phyloP scores from a whole-genome alignment of 2,888 invertebrate species.

The Athetis lepigone region DNA sequence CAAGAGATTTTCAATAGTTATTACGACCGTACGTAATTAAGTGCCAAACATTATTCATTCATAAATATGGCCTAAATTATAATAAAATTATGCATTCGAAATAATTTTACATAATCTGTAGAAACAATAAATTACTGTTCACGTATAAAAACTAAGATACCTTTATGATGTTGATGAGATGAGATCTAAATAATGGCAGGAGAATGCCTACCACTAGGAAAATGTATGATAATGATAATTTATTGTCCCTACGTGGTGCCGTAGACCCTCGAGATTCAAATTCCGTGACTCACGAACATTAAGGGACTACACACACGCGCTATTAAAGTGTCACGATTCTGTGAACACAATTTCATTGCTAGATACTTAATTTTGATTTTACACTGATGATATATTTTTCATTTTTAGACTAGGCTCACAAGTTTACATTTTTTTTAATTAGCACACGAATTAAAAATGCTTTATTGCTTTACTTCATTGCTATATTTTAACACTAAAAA shows the following conservation, averaged over 20 bases:
- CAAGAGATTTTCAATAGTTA: constrained; percentile 39
- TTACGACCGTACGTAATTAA: constrained; percentile 23
- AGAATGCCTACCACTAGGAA: constrained; percentile 33
- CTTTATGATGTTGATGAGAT: constrained; percentile 44
- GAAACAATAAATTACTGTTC: constrained; percentile 58
- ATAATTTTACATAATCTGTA: constrained; percentile 24
- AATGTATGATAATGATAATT: constrained; percentile 50
- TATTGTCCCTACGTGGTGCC: constrained; percentile 50
- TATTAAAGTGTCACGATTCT: constrained; percentile 33
- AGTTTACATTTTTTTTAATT: neutral
- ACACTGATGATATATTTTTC: neutral
- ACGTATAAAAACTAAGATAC: constrained; percentile 43
- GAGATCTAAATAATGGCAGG: constrained; percentile 57
- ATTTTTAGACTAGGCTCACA: constrained; percentile 17
- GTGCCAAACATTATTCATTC: constrained; percentile 38
- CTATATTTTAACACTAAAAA: constrained; percentile 1
- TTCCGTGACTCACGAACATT: constrained; percentile 52
- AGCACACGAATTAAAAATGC: constrained; percentile 3
- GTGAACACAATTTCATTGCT: constrained; percentile 18
- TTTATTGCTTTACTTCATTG: constrained; percentile 37
- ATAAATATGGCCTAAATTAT: constrained; percentile 1
- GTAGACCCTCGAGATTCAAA: constrained; percentile 53
- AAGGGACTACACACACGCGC: constrained; percentile 35
- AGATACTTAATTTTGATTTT: constrained; percentile 14
- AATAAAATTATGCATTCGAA: constrained; percentile 36